Evolutionary conservation across 1,140 invertebrate genomes (phyloP), one percentile per base, ranked within the genome.

Genomic region (Drosophila aff.): DNA sequence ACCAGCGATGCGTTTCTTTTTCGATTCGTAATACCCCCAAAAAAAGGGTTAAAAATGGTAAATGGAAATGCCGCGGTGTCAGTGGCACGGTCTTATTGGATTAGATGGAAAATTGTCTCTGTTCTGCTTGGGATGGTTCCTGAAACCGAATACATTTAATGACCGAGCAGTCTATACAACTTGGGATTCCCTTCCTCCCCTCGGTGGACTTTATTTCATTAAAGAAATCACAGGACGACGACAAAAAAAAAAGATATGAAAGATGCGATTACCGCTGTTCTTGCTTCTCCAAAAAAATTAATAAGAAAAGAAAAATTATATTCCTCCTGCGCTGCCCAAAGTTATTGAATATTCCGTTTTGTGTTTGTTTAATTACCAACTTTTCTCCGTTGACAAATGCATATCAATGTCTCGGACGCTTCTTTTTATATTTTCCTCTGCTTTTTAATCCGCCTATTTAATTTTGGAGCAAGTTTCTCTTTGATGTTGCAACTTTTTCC

Each of bases 331-430:
- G 23, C 41, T 15, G 18, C 36, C 50, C 33, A 73, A 84, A 86
- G 63, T 90, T 89, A 89, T 89, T 89, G 84, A 90, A 90, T 76
- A 89, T 89, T 90, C 85, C 66, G 79, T 90, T 90, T 90, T 90
- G 85, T 89, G 79, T 90, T 90, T 85, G 85, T 82, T 90, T 90
- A 90, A 90, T 90, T 90, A 90, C 79, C 71, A 90, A 85, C 81
- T 85, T 90, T 89, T 89, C 89, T 50, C 26, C 85, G 63, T 85
- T 85, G 85, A 79, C 75, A 85, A 90, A 76, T 79, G 72, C 66
- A 79, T 76, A 66, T 63, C 41, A 62, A 65, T 62, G 62, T 84
- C 62, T 67, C 23, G 13, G 8, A 9, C 38, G 49, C 40, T 53
- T 67, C 31, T 62, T 81, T 79, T 77, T 59, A 64, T 74, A 77